Percentiles rank a stretch among this genome's conserved stretches.
These are phyloP conservation scores for Pomacea canaliculata DNA, from an alignment of 2,888 invertebrate species.

Conservation along the genomic window DNA sequence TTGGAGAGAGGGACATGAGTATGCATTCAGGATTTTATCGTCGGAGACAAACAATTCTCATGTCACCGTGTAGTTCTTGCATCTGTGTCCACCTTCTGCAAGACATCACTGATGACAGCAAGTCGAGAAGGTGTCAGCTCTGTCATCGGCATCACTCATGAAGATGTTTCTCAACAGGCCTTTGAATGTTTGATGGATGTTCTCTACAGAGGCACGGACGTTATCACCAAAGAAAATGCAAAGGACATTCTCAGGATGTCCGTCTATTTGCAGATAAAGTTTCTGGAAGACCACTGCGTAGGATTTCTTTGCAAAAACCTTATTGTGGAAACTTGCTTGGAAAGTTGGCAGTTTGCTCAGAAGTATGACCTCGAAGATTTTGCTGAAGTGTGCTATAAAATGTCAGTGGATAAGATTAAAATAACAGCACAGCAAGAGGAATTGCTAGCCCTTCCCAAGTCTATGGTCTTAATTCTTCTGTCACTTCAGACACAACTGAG, in stretches of 20 bases:
- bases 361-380: too few species aligned
- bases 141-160: slow-evolving; percentile 1
- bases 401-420: too few species aligned
- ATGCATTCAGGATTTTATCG: neutral
- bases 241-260: slow-evolving; percentile 5
- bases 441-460: too few species aligned
- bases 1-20: too few species aligned
- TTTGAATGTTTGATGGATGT: slow-evolving; percentile 8
- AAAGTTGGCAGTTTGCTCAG: too few species aligned
- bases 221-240: slow-evolving; percentile 6
- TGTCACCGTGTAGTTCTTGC: slow-evolving; percentile 13
- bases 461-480: too few species aligned
- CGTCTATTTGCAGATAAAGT: slow-evolving; percentile 7
- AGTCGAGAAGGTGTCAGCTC: neutral
- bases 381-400: too few species aligned
- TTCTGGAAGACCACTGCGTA: neutral
- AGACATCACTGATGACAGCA: slow-evolving; percentile 16
- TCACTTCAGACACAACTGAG: too few species aligned
- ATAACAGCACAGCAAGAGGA: too few species aligned
- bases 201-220: neutral
- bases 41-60: neutral
- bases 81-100: slow-evolving; percentile 27
- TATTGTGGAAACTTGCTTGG: too few species aligned
- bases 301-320: neutral
- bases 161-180: slow-evolving; percentile 9